Evolutionary conservation across 1,140 invertebrate genomes (phyloP).

Genomic region (Drosophila trapezifrons): DNA sequence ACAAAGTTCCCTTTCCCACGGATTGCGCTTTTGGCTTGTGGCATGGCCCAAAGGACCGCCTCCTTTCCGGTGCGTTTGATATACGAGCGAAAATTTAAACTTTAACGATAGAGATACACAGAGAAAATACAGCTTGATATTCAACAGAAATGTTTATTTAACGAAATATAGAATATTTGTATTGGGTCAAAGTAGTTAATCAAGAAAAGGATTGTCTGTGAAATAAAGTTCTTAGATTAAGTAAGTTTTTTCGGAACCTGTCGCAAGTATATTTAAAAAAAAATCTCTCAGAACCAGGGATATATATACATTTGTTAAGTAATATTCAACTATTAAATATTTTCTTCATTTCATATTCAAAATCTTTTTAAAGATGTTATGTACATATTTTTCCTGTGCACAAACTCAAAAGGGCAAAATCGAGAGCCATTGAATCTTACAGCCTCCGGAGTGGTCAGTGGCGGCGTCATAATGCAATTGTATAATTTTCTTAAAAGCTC

Average conservation of each 20-base stretch:
- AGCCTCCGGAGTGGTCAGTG: conserved; percentile 59
- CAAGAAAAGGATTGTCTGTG: too few species aligned
- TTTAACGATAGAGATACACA: conserved; percentile 24
- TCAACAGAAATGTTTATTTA: accelerated
- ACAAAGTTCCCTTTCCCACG: conserved; percentile 50
- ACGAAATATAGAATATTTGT: too few species aligned
- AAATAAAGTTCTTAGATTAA: too few species aligned
- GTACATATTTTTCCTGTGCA: neutral
- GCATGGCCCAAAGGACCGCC: conserved; percentile 34
- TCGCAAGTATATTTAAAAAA: too few species aligned
- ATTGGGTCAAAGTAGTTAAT: neutral
- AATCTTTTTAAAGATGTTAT: too few species aligned
- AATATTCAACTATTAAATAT: too few species aligned
- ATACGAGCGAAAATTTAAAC: conserved; percentile 70
- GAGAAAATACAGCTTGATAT: neutral
- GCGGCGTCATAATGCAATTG: conserved; percentile 80
- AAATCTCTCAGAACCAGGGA: too few species aligned
- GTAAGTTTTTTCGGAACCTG: too few species aligned
- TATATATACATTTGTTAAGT: too few species aligned
- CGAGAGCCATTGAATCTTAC: conserved; percentile 6
- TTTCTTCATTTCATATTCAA: too few species aligned
- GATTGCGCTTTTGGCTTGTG: conserved; percentile 61
- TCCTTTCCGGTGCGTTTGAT: conserved; percentile 61
- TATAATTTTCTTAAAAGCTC: conserved; percentile 80
- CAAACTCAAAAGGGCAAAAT: neutral